Evolutionary conservation across 2,888 invertebrate genomes (phyloP).

Genomic region (Agrochola circellaris): DNA sequence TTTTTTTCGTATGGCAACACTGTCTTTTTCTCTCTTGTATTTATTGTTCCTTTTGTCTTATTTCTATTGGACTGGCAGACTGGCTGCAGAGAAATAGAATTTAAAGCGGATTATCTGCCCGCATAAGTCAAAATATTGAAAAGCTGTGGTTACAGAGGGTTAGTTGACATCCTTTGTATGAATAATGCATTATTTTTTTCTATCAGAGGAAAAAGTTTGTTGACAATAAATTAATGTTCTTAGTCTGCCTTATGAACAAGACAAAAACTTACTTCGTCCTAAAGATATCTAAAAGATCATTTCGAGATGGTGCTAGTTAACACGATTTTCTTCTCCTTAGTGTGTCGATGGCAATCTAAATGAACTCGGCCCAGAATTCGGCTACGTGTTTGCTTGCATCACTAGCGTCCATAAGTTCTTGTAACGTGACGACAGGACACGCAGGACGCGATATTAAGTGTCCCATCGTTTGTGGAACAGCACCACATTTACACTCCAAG

Average conservation of each 20-base stretch:
- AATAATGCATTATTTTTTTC: constrained; percentile 18
- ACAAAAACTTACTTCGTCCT: neutral
- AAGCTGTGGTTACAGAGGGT: constrained; percentile 29
- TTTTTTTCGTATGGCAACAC: constrained; percentile 74
- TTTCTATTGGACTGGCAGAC: constrained; percentile 42
- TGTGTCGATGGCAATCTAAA: neutral
- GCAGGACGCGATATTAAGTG: neutral
- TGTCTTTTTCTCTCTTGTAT: constrained; percentile 74
- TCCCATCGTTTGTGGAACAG: neutral
- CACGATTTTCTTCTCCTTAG: neutral
- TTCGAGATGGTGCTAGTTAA: neutral
- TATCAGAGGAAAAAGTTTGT: neutral
- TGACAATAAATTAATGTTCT: neutral
- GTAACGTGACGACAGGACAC: too few relatives aligned
- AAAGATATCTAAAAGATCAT: neutral
- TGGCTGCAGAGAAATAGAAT: constrained; percentile 44
- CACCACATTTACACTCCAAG: neutral
- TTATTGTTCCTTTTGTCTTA: constrained; percentile 61
- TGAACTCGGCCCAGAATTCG: neutral
- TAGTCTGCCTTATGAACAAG: neutral
- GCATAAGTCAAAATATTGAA: constrained; percentile 61
- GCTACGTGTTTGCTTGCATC: neutral
- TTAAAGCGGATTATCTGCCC: constrained; percentile 54
- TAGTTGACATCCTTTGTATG: constrained; percentile 38
- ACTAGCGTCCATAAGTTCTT: too few relatives aligned